Evolutionary conservation across 2,888 invertebrate genomes (phyloP).

Genomic region (Cantharis nigra): DNA sequence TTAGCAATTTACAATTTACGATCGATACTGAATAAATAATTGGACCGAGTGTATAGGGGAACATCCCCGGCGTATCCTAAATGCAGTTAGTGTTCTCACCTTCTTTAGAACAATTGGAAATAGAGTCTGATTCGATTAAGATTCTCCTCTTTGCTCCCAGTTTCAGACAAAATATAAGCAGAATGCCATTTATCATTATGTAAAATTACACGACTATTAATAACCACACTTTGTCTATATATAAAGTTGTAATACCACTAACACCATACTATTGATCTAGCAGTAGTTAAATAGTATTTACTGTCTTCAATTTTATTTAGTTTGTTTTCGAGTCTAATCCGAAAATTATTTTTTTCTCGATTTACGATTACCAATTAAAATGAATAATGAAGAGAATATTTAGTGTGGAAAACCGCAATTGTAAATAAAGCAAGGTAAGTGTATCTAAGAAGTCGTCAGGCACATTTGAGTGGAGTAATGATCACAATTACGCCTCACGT

Average conservation of each 20-base stretch:
- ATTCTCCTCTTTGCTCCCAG: conserved; percentile 34
- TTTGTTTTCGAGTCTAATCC: not conserved
- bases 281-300: not conserved
- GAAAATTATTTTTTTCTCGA: not conserved
- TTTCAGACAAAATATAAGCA: conserved; percentile 10
- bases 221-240: not conserved
- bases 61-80: conserved; percentile 32
- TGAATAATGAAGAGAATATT: not conserved
- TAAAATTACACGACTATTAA: not conserved
- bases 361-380: not conserved
- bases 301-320: not conserved
- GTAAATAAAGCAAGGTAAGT: conserved; percentile 18
- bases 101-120: conserved; percentile 46
- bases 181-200: not conserved
- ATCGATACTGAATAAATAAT: conserved; percentile 34
- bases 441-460: conserved; percentile 34
- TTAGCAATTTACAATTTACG: conserved; percentile 27
- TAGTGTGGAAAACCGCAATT: conserved; percentile 3
- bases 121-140: conserved; percentile 47
- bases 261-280: not conserved
- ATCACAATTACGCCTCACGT: conserved; percentile 54
- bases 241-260: not conserved
- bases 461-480: conserved; percentile 43
- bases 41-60: conserved; percentile 31
- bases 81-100: conserved; percentile 41